These are phyloP conservation scores for Virgularia gustaviana DNA, from an alignment of 92 coral and sea anemone genomes.

Conservation along the genomic window DNA sequence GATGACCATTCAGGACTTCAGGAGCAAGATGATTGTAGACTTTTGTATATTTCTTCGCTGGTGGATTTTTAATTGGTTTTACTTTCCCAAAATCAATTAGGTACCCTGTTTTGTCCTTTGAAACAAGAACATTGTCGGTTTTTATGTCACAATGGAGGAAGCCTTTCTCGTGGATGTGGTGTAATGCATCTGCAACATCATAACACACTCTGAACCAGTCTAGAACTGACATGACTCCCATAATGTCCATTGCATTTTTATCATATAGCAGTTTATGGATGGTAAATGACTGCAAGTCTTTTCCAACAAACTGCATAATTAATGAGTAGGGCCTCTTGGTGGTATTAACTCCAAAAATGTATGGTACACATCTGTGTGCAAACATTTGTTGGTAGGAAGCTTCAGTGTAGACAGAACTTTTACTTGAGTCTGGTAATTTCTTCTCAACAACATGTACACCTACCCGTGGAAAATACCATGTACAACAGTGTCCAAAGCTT, in stretches of 20 bases:
- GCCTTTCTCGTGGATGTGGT: not conserved
- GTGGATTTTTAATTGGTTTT: not conserved
- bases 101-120: not conserved
- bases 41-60: constrained; percentile 7
- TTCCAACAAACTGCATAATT: not conserved
- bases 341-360: not conserved
- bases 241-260: not conserved
- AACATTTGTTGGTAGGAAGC: not conserved
- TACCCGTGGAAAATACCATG: not conserved
- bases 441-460: constrained; percentile 12
- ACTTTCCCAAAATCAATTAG: not conserved
- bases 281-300: constrained; percentile 4
- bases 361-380: constrained; percentile 15
- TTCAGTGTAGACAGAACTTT: not conserved
- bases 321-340: not conserved
- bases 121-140: constrained; percentile 4
- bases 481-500: not conserved
- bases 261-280: not conserved
- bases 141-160: constrained; percentile 12
- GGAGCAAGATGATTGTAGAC: constrained; percentile 8
- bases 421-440: not conserved
- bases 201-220: constrained; percentile 15
- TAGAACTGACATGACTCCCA: constrained; percentile 2
- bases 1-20: constrained; percentile 13
- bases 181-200: constrained; percentile 3